Evolutionary conservation across 2,797 vertebrate genomes (phyloP).

Genomic region (Pelobates cultripes): DNA sequence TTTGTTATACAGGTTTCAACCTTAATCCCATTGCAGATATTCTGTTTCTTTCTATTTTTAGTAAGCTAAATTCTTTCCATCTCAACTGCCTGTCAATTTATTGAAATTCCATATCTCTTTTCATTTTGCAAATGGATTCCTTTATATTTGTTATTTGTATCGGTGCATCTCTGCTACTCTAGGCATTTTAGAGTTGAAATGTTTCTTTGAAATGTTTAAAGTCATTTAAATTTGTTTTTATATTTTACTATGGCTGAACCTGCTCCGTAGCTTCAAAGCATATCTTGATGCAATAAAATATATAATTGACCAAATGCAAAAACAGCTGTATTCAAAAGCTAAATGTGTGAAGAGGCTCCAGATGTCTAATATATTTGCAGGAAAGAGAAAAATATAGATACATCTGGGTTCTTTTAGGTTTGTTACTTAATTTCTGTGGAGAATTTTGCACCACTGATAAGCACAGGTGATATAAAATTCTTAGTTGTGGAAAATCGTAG

Average conservation of each 20-base stretch:
- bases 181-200: slow-evolving; percentile 9
- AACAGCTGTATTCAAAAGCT: slow-evolving; percentile 30
- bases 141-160: slow-evolving; percentile 38
- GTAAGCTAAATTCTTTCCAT: slow-evolving; percentile 27
- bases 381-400: no score
- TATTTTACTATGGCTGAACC: slow-evolving; percentile 9
- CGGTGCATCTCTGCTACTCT: slow-evolving; percentile 15
- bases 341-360: background rate
- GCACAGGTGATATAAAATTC: no score
- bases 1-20: background rate
- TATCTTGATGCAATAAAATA: slow-evolving; percentile 17
- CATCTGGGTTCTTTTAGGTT: no score
- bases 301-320: slow-evolving; percentile 40
- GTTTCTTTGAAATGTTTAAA: slow-evolving; percentile 41
- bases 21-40: background rate
- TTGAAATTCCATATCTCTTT: slow-evolving; percentile 26
- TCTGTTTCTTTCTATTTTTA: slow-evolving; percentile 5
- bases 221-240: slow-evolving; percentile 24
- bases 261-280: slow-evolving; percentile 17
- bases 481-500: no score
- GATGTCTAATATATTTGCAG: background rate
- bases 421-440: no score
- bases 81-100: slow-evolving; percentile 29
- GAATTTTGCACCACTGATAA: no score
- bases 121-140: slow-evolving; percentile 37